A percentile compares a stretch with the other conserved stretches of the same genome.
Evolutionary conservation across 1,140 invertebrate species (phyloP).

Genomic region (Tetraneura akinire): DNA sequence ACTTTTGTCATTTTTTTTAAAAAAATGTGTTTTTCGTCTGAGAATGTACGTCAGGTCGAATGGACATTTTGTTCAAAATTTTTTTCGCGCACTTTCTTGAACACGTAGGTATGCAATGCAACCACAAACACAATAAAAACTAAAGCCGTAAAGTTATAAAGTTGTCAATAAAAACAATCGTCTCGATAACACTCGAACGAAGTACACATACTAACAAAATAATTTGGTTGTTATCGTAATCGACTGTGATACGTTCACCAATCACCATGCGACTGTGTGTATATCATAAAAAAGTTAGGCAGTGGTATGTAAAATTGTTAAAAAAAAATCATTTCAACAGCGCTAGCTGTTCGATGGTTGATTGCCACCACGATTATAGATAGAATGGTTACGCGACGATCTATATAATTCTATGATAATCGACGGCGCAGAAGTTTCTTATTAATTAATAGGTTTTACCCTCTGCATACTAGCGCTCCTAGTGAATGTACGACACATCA

Average conservation of each 20-base stretch:
- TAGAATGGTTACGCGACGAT: too few relatives aligned
- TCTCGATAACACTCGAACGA: not conserved
- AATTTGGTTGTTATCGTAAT: not conserved
- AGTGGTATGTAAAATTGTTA: too few relatives aligned
- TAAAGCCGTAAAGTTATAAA: not conserved
- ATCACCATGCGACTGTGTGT: too few relatives aligned
- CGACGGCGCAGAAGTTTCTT: too few relatives aligned
- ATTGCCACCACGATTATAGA: too few relatives aligned
- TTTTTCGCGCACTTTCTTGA: not conserved
- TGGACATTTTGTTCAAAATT: constrained; percentile 7
- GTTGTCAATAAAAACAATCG: not conserved
- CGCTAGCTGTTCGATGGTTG: too few relatives aligned
- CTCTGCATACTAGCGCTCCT: too few relatives aligned
- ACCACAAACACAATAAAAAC: not conserved
- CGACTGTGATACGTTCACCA: not conserved
- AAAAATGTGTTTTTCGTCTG: not conserved
- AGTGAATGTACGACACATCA: too few relatives aligned
- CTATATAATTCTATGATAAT: too few relatives aligned
- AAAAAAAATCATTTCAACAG: too few relatives aligned
- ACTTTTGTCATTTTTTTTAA: constrained; percentile 4
- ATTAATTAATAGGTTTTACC: too few relatives aligned
- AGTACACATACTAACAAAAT: not conserved
- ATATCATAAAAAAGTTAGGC: too few relatives aligned
- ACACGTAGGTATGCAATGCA: not conserved
- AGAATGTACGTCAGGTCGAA: constrained; percentile 7